Evolutionary conservation across 2,113 vertebrate genomes (phyloP).

Genomic region (Microcebus murinus): DNA sequence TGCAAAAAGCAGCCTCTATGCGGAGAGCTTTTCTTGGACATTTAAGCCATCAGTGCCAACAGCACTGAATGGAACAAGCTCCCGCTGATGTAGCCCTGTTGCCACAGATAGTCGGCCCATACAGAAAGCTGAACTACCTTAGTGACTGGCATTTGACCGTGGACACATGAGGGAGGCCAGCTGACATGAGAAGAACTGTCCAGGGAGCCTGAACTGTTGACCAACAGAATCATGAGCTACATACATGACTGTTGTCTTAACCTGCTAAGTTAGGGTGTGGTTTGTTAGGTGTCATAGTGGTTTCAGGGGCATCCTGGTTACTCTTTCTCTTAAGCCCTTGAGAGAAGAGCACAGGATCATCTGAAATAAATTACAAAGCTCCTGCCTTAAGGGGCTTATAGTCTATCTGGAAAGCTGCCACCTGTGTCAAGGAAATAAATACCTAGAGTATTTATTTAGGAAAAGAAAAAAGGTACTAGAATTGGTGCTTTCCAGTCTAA

Average conservation of each 20-base stretch:
- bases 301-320: background rate
- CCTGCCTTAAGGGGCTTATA: background rate
- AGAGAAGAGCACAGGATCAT: background rate
- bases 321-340: background rate
- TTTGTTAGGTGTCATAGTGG: background rate
- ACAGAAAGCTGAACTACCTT: background rate
- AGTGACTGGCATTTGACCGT: background rate
- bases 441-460: no score
- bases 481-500: background rate
- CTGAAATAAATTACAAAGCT: background rate
- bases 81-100: background rate
- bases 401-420: background rate
- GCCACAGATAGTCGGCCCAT: background rate
- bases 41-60: background rate
- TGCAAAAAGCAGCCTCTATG: background rate
- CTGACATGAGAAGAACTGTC: background rate
- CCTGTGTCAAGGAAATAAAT: background rate
- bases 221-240: background rate
- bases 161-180: background rate
- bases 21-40: constrained; percentile 7
- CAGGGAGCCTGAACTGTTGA: background rate
- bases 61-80: background rate
- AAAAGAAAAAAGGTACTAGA: background rate
- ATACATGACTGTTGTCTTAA: background rate
- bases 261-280: background rate